Evolutionary conservation across 2,797 vertebrate species (phyloP).

Genomic region (Knipowitschia caucasica): DNA sequence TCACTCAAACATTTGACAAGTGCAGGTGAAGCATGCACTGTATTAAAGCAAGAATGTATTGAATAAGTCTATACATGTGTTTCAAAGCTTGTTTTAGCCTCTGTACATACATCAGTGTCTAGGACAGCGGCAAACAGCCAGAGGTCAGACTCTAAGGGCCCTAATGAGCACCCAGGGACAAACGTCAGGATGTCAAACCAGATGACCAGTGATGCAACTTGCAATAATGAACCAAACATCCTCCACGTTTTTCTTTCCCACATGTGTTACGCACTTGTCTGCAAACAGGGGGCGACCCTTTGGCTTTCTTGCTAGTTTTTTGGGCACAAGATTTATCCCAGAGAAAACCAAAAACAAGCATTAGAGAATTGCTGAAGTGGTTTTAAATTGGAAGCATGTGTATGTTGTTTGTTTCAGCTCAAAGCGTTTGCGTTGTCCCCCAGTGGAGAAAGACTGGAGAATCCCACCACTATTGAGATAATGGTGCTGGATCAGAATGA

Average conservation of each 20-base stretch:
- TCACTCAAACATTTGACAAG: constrained; percentile 10
- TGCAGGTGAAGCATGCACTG: constrained; percentile 13
- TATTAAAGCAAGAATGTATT: constrained; percentile 9
- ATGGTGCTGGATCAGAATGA: constrained; percentile 97
- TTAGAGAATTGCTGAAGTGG: not conserved
- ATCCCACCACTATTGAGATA: constrained; percentile 93
- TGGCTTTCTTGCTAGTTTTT: not conserved
- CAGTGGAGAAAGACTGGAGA: constrained; percentile 87
- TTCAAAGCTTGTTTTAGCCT: constrained; percentile 41
- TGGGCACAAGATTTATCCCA: not conserved
- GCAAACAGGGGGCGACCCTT: constrained; percentile 6
- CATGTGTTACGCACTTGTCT: constrained; percentile 17
- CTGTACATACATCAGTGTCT: constrained; percentile 43
- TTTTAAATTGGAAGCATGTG: constrained; percentile 12
- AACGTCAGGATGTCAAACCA: constrained; percentile 39
- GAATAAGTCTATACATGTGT: constrained; percentile 10
- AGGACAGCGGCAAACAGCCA: constrained; percentile 38
- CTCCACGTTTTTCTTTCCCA: constrained; percentile 41
- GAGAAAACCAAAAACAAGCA: constrained; percentile 8
- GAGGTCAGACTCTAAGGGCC: constrained; percentile 47
- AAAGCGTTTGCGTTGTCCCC: constrained; percentile 91
- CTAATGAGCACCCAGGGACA: constrained; percentile 59
- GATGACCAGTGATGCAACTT: constrained; percentile 47
- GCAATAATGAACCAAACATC: constrained; percentile 42
- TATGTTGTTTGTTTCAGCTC: constrained; percentile 70